Evolutionary conservation across 2,888 invertebrate species (phyloP), one percentile per base, ranked within the genome.

Genomic region (Agrilus biguttatus): DNA sequence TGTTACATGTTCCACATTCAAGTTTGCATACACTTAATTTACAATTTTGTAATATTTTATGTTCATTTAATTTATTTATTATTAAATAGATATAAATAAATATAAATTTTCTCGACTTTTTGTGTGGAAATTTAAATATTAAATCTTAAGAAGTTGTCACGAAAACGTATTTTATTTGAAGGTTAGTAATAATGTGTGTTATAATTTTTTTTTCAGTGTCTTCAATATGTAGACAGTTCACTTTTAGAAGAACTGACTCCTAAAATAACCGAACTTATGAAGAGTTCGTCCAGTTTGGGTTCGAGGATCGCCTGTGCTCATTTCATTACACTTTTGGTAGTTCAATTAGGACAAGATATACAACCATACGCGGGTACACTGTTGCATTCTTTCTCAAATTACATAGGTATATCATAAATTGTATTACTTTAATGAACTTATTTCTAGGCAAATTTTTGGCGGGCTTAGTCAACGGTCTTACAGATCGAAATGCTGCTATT

Each of bases 251-350:
- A 83, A 53, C 75, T 90, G 65, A 74, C 89, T 8, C 89, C 90
- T 0, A 79, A 80, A 55, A 70, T 88, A 3, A 63, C 82, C n/a
- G 92, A 93, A 48, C 69, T 92, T 42, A 79, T 88, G 56, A 86
- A 81, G 55, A 71, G 73, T 45, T 83, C 83, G 3, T 78, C 88
- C 1, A 87, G 84, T 51, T 74, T 92, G 37, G 89, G 89, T 21
- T 88, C 88, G 0, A 84, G 88, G 64, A 80, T 85, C 14, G 84
- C 84, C 0, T 80, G 82, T 55, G 80, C 83, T 1, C 84, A 88
- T 62, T 84, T 88, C 58, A 71, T 88, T 41, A 78, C 82, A 36
- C 68, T 86, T 46, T 71, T 85, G 23, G 72, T 74, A 49, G 63
- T 63, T 47, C 69, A 71, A 43, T 51, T 69, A 43, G 68, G 69